Evolutionary conservation across 2,888 invertebrate species (phyloP), one percentile per base, ranked within the genome.

Genomic region (Pristionchus japonicus): DNA sequence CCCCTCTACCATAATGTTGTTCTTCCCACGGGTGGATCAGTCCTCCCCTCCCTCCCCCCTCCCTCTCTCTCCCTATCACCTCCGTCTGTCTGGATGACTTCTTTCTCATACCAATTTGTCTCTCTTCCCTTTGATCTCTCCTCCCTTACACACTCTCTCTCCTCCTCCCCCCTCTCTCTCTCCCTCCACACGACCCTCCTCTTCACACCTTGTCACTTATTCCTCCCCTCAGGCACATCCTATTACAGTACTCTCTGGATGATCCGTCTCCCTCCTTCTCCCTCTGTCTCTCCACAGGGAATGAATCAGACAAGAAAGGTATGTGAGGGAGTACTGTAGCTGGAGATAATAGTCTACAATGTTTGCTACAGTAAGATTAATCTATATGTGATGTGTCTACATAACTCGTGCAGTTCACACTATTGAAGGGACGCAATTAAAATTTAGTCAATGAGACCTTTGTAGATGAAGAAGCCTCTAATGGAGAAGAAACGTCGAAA

Each of bases 401-500:
- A n/a, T n/a, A n/a, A n/a, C n/a, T n/a, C n/a, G n/a, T n/a, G n/a
- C n/a, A n/a, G n/a, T n/a, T n/a, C n/a, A n/a, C n/a, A n/a, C n/a
- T n/a, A n/a, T n/a, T n/a, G n/a, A n/a, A n/a, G n/a, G n/a, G n/a
- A n/a, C n/a, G n/a, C n/a, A n/a, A n/a, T n/a, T n/a, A n/a, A n/a
- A n/a, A n/a, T n/a, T n/a, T n/a, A n/a, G n/a, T n/a, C n/a, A n/a
- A n/a, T n/a, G n/a, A n/a, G n/a, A n/a, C n/a, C n/a, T n/a, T 83
- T 83, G 11, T 1, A 86, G 86, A 47, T 86, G 86, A 92, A 92
- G 89, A 92, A 92, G 87, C 92, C 92, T 37, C 49, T 92, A 34
- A 92, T 92, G 92, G 92, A 92, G 86, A 92, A 90, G 89, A 84
- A 89, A 31, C 86, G 92, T 17, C 83, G 92, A 13, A 89, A 88